Base-by-base conservation (phyloP, 2,113 vertebrate genomes). In the Seriola dumerili region DNA sequence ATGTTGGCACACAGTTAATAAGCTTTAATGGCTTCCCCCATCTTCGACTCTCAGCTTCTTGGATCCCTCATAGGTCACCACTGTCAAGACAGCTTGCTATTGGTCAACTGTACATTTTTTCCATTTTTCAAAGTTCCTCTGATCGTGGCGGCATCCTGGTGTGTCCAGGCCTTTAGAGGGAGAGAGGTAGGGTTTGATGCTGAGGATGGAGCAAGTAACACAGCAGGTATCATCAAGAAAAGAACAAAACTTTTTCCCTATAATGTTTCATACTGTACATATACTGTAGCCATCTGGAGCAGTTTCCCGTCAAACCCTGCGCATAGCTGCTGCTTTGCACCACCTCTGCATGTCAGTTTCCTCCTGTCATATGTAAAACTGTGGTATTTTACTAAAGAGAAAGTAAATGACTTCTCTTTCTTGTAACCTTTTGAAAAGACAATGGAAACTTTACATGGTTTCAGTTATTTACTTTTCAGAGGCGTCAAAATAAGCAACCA, bases 361-460 rank as follows among this genome's bases (percentile, higher is more conserved):
- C 21, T 34, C n/a, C 32, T 13, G 10, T 44, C 11, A 21, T 4
- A 3, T 36, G 38, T n/a, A 46, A 48, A 42, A 12, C 2, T 34
- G 13, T 14, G 52, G 25, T 13, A 21, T 64, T 59, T 54, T 7
- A 36, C 4, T 0, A 12, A 58, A 64, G 6, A 42, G 65, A 69
- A 34, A 46, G 7, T 12, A 12, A 62, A 19, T 0, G 0, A 2
- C 3, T 14, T 8, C 12, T 25, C 52, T 13, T 14, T 16, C 36
- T 40, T 14, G 0, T n/a, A 10, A 58, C 21, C 17, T 62, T 80
- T 70, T 8, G 1, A 66, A 61, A 55, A 38, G 9, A 76, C 23
- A 76, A 68, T 9, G 3, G 21, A 50, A 80, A 68, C 25, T 50
- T 42, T 42, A 4, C 46, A 36, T 54, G 5, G 29, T 83, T 67